Base-by-base conservation (phyloP, 2,888 invertebrate species). In the Biston betularia region DNA sequence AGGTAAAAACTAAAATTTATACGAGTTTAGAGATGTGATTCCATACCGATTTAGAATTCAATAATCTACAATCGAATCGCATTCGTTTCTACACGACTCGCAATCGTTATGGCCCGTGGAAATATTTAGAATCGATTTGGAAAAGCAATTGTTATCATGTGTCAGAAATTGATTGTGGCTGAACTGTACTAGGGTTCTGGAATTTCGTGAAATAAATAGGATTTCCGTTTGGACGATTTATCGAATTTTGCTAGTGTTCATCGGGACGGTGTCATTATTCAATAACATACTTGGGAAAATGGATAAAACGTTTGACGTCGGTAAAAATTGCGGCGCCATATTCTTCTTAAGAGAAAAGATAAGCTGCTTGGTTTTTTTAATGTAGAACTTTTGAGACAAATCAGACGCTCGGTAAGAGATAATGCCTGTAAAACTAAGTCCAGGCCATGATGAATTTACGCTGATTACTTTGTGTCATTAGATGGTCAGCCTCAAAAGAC, bases 31-130 rank as follows among this genome's bases (percentile, higher is more conserved):
- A 58, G 56, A 52, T 55, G 74, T 61, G 66, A 72, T 72, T 63
- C 58, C 53, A 60, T 56, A 66, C 69, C 68, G 72, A 72, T 72
- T 72, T 68, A 68, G 71, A 65, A 68, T 71, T 71, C 69, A 72
- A 74, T 72, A 74, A 72, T 71, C 69, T 66, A 68, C 69, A 68
- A 71, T 69, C 70, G 69, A 69, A 70, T 69, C 60, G 56, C 45
- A 55, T 63, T 71, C 71, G 69, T 60, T 68, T 63, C 63, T 33
- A 54, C 49, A 15, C 50, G 42, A 57, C 48, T 57, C 45, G 24
- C 24, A 45, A 52, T 62, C 59, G 54, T 58, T 60, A 63, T 56
- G 15, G 48, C 33, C 44, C 14, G 50, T 57, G 38, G 61, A 64
- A 54, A 61, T 60, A 60, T 63, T 63, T 63, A 49, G 46, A 54